Percentiles rank a stretch among this genome's conserved stretches.
These are phyloP conservation scores for Drosophila nigricruria DNA, from an alignment of 2,888 invertebrate species.

Conservation along the genomic window DNA sequence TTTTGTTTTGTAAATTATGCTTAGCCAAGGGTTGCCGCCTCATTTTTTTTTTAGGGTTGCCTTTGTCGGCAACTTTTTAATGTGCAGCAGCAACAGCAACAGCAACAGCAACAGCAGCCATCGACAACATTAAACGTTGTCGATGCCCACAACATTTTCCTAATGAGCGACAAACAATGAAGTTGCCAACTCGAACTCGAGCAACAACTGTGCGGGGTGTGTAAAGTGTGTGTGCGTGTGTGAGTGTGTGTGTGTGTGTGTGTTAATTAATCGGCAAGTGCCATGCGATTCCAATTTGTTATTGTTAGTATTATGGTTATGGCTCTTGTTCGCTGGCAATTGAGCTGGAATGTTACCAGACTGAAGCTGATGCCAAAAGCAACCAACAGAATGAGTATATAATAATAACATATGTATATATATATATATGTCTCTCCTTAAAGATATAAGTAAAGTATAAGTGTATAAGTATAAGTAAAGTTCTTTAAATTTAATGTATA, in stretches of 20 bases:
- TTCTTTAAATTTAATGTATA: too few relatives aligned
- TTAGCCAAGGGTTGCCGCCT: conserved; percentile 30
- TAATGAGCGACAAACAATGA: conserved; percentile 77
- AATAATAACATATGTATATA: neutral
- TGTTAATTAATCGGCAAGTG: conserved; percentile 67
- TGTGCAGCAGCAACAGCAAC: conserved; percentile 12
- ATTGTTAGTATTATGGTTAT: conserved; percentile 59
- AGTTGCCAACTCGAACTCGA: conserved; percentile 16
- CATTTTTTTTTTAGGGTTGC: conserved; percentile 23
- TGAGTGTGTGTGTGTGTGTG: conserved; percentile 3
- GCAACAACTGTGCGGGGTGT: conserved; percentile 9
- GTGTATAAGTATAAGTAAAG: too few relatives aligned
- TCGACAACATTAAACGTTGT: conserved; percentile 36
- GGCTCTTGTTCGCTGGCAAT: conserved; percentile 39
- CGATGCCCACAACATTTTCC: conserved; percentile 73
- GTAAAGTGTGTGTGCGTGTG: conserved; percentile 2
- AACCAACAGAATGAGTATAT: neutral
- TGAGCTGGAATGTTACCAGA: conserved; percentile 26
- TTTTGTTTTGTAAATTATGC: conserved; percentile 68
- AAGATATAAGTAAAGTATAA: too few relatives aligned
- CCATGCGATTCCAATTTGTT: conserved; percentile 78
- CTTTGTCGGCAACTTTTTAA: conserved; percentile 48
- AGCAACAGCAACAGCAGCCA: conserved; percentile 8
- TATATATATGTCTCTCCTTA: too few relatives aligned
- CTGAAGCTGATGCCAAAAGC: neutral